Conservation (phyloP, 1,140 invertebrate species). For the Bombus confusus region DNA sequence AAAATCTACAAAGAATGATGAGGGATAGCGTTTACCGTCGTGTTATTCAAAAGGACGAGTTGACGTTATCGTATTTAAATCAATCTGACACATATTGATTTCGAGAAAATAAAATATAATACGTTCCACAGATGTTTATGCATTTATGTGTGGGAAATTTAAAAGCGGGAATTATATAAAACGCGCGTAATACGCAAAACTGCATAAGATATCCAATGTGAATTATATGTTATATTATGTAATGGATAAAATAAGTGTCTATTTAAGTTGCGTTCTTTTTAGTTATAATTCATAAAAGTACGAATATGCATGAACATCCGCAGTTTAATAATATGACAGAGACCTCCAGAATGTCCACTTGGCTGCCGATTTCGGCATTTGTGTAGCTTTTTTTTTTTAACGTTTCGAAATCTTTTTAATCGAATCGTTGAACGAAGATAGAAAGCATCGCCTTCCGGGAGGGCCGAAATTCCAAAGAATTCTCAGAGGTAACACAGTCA, state of each 20-base stretch:
- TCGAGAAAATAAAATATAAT: conserved; percentile 44
- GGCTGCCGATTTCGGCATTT: conserved; percentile 69
- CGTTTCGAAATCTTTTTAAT: conserved; percentile 50
- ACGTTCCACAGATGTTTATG: neutral
- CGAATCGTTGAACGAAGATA: conserved; percentile 33
- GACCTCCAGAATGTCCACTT: conserved; percentile 74
- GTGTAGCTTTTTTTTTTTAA: conserved; percentile 48
- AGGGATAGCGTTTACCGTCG: neutral
- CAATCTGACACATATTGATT: neutral
- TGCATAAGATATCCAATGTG: neutral
- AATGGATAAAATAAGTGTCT: neutral
- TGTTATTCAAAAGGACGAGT: neutral
- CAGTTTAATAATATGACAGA: conserved; percentile 54
- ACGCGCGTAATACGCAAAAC: neutral
- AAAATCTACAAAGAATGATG: conserved; percentile 3
- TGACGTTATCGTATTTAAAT: neutral
- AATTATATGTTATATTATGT: too few species aligned
- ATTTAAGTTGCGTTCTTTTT: neutral
- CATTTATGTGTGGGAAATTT: neutral
- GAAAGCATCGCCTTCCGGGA: conserved; percentile 54
- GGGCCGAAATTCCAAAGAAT: conserved; percentile 35
- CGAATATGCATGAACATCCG: neutral
- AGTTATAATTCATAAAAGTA: neutral
- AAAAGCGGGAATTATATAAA: neutral
- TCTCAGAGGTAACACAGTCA: conserved; percentile 36